Evolutionary conservation across 2,113 vertebrate species (phyloP).

Genomic region (Sitta europaea): DNA sequence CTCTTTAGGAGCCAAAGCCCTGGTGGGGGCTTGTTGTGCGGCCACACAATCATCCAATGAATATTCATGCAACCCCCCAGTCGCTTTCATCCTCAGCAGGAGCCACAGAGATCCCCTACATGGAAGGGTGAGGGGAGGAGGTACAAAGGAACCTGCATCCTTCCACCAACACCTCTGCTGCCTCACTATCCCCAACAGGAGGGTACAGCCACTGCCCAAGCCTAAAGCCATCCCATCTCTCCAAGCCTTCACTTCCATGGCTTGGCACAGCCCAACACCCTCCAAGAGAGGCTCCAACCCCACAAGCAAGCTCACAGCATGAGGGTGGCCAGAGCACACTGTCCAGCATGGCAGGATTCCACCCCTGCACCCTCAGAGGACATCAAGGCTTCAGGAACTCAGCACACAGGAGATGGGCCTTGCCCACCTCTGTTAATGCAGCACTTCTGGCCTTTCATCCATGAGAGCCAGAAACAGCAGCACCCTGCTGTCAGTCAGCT

Average conservation of each 20-base stretch:
- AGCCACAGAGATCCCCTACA: not conserved
- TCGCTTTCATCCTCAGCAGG: not conserved
- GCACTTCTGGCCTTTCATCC: not conserved
- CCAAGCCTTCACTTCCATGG: not conserved
- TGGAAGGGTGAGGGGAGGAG: not conserved
- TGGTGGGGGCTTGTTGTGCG: not conserved
- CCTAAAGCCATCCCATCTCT: not conserved
- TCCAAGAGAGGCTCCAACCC: not conserved
- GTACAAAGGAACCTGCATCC: not conserved
- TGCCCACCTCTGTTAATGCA: not conserved
- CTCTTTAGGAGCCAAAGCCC: slow-evolving; percentile 29
- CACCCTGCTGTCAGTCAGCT: not conserved
- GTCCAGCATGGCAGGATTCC: not conserved
- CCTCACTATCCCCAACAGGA: rapidly evolving
- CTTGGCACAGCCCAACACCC: not conserved
- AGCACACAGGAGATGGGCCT: not conserved
- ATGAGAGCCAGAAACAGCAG: not conserved
- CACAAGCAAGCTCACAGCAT: not conserved
- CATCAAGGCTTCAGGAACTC: not conserved
- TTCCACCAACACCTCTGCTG: not conserved
- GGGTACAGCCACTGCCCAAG: rapidly evolving
- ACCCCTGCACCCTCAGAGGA: not conserved
- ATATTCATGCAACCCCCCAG: slow-evolving; percentile 32
- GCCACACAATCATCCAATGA: not conserved
- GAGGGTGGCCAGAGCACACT: rapidly evolving